These are phyloP conservation scores for Drosophila yooni DNA, from an alignment of 2,888 invertebrate genomes.

Conservation along the genomic window DNA sequence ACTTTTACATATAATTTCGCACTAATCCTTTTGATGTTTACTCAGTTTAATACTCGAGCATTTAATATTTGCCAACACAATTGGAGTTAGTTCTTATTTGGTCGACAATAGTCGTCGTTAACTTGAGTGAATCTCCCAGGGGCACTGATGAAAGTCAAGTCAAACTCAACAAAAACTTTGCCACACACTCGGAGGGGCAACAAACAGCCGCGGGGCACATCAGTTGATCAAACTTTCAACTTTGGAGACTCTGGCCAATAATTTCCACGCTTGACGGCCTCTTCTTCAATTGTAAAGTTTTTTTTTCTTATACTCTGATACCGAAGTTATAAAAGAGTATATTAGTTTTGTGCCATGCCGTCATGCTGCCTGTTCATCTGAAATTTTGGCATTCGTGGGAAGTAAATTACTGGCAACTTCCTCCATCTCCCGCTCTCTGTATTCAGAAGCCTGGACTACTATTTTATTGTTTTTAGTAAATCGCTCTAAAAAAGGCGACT, in stretches of 20 bases:
- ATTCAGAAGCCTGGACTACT: too few species aligned
- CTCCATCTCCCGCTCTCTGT: too few species aligned
- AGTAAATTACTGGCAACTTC: too few species aligned
- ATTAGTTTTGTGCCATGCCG: neutral
- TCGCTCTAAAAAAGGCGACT: too few species aligned
- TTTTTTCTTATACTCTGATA: slow-evolving; percentile 13
- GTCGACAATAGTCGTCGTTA: slow-evolving; percentile 38
- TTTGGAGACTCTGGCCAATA: slow-evolving; percentile 70
- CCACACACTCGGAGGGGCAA: slow-evolving; percentile 33
- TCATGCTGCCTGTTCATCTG: neutral
- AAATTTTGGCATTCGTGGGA: neutral
- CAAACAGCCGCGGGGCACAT: slow-evolving; percentile 52
- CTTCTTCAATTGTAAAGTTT: slow-evolving; percentile 73
- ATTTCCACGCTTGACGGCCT: slow-evolving; percentile 70
- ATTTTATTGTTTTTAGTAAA: too few species aligned
- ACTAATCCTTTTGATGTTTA: slow-evolving; percentile 6
- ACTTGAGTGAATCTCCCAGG: slow-evolving; percentile 35
- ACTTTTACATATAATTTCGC: neutral
- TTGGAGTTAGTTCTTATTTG: slow-evolving; percentile 47
- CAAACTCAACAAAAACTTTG: slow-evolving; percentile 52
- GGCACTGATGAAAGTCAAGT: slow-evolving; percentile 53
- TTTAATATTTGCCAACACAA: slow-evolving; percentile 32
- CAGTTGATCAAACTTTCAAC: slow-evolving; percentile 72
- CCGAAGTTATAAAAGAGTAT: neutral
- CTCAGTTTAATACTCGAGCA: slow-evolving; percentile 21